Base-by-base conservation (phyloP, 2,888 invertebrate genomes). In the Eristalis arbustorum region DNA sequence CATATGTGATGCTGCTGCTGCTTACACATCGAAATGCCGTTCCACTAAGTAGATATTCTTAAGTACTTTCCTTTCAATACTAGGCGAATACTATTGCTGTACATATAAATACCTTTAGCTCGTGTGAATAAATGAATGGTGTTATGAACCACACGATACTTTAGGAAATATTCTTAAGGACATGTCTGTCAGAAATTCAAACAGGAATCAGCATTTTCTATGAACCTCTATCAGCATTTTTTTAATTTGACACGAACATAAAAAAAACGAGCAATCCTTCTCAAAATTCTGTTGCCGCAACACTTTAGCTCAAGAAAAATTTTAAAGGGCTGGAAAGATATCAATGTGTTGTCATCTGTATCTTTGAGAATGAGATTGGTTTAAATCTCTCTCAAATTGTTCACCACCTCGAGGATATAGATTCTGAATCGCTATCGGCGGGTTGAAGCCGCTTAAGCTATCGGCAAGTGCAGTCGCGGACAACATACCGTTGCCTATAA, bases 1-100 rank as follows among this genome's bases (percentile, higher is more conserved):
- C 56, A 23, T 68, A 42, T 62, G 64, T 75, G 49, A 49, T 49
- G 64, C 57, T 83, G 69, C 76, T 83, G 59, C 76, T 83, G 76
- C 68, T 84, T 73, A 84, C 63, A 83, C 64, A 72, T 79, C 61
- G 78, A 87, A 56, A 75, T 71, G 83, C 83, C 71, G 67, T 78
- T 75, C 66, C 49, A 74, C 64, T 74, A 73, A 80, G 68, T 78
- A 79, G 63, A 37, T 79, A 68, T 73, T 79, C 66, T 75, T 74
- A 74, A 76, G 68, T 79, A 76, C 68, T 75, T 77, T 82, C 75
- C 66, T 82, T 49, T 49, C 49, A 49, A 49, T 49, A 49, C 49
- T 49, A 49, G 18, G 8, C 49, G 18, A 49, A 49, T 49, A 49
- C 6, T 49, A 49, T 49, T 49, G 8, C 49, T 49, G 49, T 49